Base-by-base conservation (phyloP, 2,113 vertebrate genomes). In the Sisor rabdophorus region DNA sequence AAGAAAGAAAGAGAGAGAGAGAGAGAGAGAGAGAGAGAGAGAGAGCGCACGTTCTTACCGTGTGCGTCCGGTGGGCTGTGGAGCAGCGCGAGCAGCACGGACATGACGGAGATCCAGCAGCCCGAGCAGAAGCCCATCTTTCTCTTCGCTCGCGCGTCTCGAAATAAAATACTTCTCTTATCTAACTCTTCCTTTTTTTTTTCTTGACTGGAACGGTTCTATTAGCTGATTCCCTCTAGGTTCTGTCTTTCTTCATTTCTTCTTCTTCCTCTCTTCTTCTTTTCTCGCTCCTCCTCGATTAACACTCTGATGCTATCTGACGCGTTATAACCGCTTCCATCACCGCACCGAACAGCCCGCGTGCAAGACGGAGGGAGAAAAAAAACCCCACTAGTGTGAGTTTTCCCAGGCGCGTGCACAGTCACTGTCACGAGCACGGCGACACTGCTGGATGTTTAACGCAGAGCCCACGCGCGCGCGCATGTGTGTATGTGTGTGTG, bases 81-180 rank as follows among this genome's bases (percentile, higher is more conserved):
- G 83, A 88, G 86, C 84, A 92, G 85, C 36, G 70, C 81, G 87
- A 90, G 76, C 79, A 88, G 80, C 86, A 85, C 85, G 24, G 75
- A 85, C 86, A 90, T 86, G 87, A 36, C 30, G 5, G 79, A 60
- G 64, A 85, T 87, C 88, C 88, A 90, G 87, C 88, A 87, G 86
- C 89, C 88, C 20, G 86, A 53, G 78, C 81, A 82, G 15, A 78
- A 67, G 63, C 84, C 82, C 82, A 68, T 76, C 84, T 85, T 87
- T 81, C 74, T 68, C 78, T 80, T 87, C 89, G 91, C 92, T 76
- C 84, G 88, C 79, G 53, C 78, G 7, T 9, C 19, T 4, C 4
- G 5, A 6, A 52, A 17, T 13, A 68, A 65, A 17, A 64, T 22
- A 4, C 64, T 26, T 68, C 13, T 48, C 6, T 13, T 22, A 40